Evolutionary conservation across 1,140 invertebrate genomes (phyloP), one percentile per base, ranked within the genome.

Genomic region (Leguminivora glycinivorella): DNA sequence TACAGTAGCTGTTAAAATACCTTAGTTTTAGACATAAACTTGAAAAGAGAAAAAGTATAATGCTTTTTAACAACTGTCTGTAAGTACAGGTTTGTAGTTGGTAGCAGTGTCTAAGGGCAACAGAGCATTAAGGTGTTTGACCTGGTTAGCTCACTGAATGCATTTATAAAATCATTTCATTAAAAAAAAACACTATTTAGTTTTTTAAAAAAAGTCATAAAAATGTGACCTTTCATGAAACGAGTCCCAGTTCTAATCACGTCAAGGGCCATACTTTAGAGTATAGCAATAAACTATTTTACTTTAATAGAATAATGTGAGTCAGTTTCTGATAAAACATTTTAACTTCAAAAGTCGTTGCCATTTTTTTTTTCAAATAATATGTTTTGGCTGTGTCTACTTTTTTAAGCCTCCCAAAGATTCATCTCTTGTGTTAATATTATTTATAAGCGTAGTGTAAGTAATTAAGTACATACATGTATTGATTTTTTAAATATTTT

Each of bases 391-490:
- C 58, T 63, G 58, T 63, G 58, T 29, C 25, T 63, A 17, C 6
- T 58, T 58, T 63, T 34, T 63, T 63, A 63, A 63, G 58, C 29
- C 25, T 63, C 58, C 58, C 58, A 63, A 63, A 63, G 58, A 63
- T 25, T 31, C 58, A 31, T 5, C 22, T 63, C 17, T 26, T 9
- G 26, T 31, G 26, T 31, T 63, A 29, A 63, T 29, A 31, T 63
- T 31, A 17, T 31, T 63, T 63, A 19, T 63, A 24, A 29, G 9
- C 14, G 19, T 63, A 63, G 58, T 6, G 26, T 63, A 63, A 63
- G 26, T 63, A 29, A 63, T 29, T 31, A 31, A 29, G 26, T 63
- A 63, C 58, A 63, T 63, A 63, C 58, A 63, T 29, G 58, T 63
- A 63, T 63, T 29, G 25, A 7, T 63, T 63, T 58, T 63, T 63